Conservation (phyloP, 2,113 vertebrate species). For the Ammodytes dubius region DNA sequence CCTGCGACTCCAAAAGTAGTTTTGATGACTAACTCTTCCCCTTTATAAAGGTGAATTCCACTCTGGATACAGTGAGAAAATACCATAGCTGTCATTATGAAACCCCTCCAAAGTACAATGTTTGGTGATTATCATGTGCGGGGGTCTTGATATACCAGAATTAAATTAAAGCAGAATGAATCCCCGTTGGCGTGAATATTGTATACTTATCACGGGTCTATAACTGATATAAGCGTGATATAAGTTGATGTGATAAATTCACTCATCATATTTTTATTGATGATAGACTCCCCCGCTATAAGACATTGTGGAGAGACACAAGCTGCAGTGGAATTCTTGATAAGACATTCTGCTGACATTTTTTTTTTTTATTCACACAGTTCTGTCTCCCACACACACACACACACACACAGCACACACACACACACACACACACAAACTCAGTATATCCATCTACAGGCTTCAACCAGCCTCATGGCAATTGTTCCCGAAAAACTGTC, state of each 20-base stretch:
- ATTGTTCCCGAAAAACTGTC: conserved; percentile 44
- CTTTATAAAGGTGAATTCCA: conserved; percentile 31
- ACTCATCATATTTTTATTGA: neutral
- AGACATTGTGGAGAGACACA: conserved; percentile 26
- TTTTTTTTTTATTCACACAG: conserved; percentile 40
- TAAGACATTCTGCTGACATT: conserved; percentile 38
- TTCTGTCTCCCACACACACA: conserved; percentile 44
- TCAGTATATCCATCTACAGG: conserved; percentile 28
- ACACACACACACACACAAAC: too few relatives aligned
- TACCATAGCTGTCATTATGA: neutral
- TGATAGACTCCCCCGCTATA: neutral
- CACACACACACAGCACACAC: too few relatives aligned
- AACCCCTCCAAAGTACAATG: neutral
- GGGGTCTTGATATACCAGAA: neutral
- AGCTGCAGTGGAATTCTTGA: conserved; percentile 3
- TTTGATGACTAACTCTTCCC: conserved; percentile 36
- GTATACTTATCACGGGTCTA: too few relatives aligned
- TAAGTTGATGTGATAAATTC: neutral
- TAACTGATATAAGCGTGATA: too few relatives aligned
- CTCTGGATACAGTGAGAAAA: neutral
- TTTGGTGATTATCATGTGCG: neutral
- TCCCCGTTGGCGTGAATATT: neutral
- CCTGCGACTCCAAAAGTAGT: conserved; percentile 23
- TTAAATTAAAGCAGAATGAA: neutral
- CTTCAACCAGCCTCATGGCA: conserved; percentile 36